A percentile compares a stretch with the other conserved stretches of the same genome.
phyloP scores from a whole-genome alignment of 2,113 vertebrate species.

The Tylochromis polylepis region DNA sequence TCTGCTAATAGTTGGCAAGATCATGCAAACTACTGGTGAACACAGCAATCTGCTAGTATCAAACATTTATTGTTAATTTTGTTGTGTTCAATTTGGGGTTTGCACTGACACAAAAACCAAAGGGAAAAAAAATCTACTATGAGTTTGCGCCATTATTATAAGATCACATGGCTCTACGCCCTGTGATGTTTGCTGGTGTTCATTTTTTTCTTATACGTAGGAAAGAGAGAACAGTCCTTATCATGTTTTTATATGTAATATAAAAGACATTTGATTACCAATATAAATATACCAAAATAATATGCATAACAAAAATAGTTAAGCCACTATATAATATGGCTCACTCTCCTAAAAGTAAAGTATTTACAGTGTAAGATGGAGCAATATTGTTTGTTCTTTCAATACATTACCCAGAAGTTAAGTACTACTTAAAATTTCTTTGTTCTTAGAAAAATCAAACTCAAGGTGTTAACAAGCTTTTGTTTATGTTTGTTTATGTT shows the following conservation, averaged over 20 bases:
- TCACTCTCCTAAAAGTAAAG: too few species aligned
- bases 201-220: background rate
- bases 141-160: background rate
- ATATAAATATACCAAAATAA: background rate
- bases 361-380: too few species aligned
- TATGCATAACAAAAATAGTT: too few species aligned
- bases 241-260: background rate
- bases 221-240: background rate
- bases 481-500: background rate
- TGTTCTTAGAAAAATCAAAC: too few species aligned
- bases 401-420: too few species aligned
- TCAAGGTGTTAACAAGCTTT: too few species aligned
- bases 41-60: background rate
- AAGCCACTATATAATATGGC: too few species aligned
- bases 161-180: background rate
- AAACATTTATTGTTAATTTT: background rate
- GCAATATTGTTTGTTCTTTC: too few species aligned
- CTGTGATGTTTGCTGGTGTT: background rate
- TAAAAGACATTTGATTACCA: background rate
- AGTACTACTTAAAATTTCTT: too few species aligned
- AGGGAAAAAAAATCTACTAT: background rate
- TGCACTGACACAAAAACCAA: background rate
- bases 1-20: background rate
- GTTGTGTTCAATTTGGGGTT: background rate
- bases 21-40: background rate